A percentile compares a stretch with the other conserved stretches of the same genome.
phyloP scores from a whole-genome alignment of 2,888 invertebrate genomes.

The Apeira syringaria region DNA sequence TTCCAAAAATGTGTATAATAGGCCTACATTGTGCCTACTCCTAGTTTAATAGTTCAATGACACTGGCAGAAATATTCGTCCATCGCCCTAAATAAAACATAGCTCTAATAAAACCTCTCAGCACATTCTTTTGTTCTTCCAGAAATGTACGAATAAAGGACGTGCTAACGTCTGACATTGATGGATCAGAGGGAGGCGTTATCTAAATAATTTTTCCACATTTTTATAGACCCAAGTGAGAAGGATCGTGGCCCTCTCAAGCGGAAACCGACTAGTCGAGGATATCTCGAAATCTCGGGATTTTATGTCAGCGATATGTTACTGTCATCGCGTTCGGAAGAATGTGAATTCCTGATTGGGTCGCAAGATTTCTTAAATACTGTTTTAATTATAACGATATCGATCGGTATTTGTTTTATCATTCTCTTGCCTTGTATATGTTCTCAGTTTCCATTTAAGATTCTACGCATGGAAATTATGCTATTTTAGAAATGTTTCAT shows the following conservation, averaged over 20 bases:
- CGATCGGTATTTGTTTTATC: slow-evolving; percentile 66
- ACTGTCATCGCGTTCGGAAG: slow-evolving; percentile 62
- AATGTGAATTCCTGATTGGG: slow-evolving; percentile 67
- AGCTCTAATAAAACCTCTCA: slow-evolving; percentile 9
- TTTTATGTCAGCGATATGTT: slow-evolving; percentile 80
- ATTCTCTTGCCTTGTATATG: slow-evolving; percentile 58
- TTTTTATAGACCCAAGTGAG: slow-evolving; percentile 56
- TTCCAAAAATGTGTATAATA: no score
- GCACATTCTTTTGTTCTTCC: slow-evolving; percentile 18
- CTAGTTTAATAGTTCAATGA: slow-evolving; percentile 7
- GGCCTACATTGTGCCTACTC: no score
- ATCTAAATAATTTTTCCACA: slow-evolving; percentile 71
- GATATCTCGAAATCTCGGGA: slow-evolving; percentile 74
- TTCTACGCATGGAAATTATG: not conserved
- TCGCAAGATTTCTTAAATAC: slow-evolving; percentile 72
- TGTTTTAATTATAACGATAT: slow-evolving; percentile 77
- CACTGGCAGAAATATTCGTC: not conserved
- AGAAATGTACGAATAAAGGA: slow-evolving; percentile 26
- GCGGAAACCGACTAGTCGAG: slow-evolving; percentile 74
- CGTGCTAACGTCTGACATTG: slow-evolving; percentile 56
- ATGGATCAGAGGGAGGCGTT: slow-evolving; percentile 62
- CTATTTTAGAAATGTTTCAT: not conserved
- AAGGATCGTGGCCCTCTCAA: slow-evolving; percentile 56
- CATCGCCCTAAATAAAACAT: slow-evolving; percentile 9
- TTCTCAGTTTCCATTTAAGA: slow-evolving; percentile 13